phyloP scores from a whole-genome alignment of 2,797 vertebrate species.

The Danio tinwini region DNA sequence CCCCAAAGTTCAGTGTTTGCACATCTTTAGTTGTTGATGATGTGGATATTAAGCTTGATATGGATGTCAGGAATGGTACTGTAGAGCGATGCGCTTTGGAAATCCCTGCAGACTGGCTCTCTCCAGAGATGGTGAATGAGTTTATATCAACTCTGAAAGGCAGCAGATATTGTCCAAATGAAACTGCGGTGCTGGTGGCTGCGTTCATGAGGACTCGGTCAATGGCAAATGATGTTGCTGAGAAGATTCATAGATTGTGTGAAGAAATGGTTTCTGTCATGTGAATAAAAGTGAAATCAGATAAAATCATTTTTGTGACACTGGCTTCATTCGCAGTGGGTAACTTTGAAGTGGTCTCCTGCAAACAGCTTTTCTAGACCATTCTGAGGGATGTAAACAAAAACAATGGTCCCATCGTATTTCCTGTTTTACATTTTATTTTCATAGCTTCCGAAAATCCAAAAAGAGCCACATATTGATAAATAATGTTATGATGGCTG shows the following conservation, averaged over 20 bases:
- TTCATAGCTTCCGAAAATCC: no score
- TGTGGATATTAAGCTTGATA: conserved; percentile 62
- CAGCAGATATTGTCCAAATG: conserved; percentile 81
- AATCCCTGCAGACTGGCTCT: conserved; percentile 81
- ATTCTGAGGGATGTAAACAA: no score
- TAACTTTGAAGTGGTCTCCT: background rate
- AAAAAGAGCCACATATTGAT: no score
- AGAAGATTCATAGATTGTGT: conserved; percentile 79
- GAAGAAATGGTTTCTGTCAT: conserved; percentile 81
- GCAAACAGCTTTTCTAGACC: no score
- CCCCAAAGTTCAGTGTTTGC: conserved; percentile 86
- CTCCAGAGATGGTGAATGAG: conserved; percentile 69
- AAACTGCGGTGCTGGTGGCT: conserved; percentile 64
- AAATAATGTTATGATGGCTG: no score
- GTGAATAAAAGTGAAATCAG: conserved; percentile 69
- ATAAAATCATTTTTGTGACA: background rate
- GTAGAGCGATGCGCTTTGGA: conserved; percentile 81
- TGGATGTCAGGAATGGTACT: conserved; percentile 84
- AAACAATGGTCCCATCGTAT: no score
- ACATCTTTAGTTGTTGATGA: conserved; percentile 73
- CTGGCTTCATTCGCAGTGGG: background rate
- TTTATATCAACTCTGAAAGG: conserved; percentile 78
- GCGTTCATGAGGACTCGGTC: conserved; percentile 69
- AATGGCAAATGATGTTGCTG: conserved; percentile 66
- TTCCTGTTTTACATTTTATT: no score